Conservation (phyloP, 1,140 invertebrate species). For the Bacillus rossius region DNA sequence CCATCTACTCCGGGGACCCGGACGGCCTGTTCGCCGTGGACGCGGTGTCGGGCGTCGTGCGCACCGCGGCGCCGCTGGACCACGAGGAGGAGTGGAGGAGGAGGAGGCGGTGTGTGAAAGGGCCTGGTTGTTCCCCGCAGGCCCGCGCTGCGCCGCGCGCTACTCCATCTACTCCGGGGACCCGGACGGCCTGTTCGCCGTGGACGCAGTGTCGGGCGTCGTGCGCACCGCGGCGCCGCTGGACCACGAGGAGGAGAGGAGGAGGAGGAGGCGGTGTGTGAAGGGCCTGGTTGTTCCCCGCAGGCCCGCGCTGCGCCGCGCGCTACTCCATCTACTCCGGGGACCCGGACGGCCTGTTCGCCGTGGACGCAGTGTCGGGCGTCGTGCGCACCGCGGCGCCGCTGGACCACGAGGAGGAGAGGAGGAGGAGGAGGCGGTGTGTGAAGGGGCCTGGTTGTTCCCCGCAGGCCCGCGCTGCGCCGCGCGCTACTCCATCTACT, state of each 20-base stretch:
- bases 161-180: constrained; percentile 83
- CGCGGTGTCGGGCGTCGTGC: constrained; percentile 66
- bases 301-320: constrained; percentile 56
- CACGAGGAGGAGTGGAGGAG: no score
- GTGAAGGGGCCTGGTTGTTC: no score
- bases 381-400: constrained; percentile 65
- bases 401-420: constrained; percentile 84
- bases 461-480: constrained; percentile 53
- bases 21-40: constrained; percentile 79
- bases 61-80: constrained; percentile 72
- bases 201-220: constrained; percentile 70
- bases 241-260: constrained; percentile 82
- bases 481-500: constrained; percentile 75
- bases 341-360: constrained; percentile 73
- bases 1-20: constrained; percentile 76
- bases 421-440: no score
- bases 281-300: no score
- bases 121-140: constrained; percentile 50
- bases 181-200: constrained; percentile 70
- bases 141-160: constrained; percentile 55
- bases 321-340: constrained; percentile 80
- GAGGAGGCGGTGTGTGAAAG: no score
- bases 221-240: constrained; percentile 71
- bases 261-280: no score
- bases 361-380: constrained; percentile 72